Conservation (phyloP, 2,113 vertebrate genomes). For the Hemicordylus capensis region DNA sequence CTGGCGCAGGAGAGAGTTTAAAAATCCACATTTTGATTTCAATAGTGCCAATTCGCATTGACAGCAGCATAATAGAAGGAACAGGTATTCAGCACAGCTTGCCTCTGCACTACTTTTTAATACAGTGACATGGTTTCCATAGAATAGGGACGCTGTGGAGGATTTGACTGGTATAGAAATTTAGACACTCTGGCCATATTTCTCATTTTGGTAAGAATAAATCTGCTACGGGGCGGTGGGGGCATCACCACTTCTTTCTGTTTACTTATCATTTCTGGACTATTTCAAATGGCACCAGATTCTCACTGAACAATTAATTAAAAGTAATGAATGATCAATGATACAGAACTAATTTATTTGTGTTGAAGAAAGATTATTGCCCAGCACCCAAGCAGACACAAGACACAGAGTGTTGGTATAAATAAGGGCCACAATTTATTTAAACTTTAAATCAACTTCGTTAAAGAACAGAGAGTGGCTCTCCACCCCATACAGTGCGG, state of each 20-base stretch:
- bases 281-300: neutral
- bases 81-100: neutral
- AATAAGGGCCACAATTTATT: no score
- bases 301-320: slow-evolving; percentile 13
- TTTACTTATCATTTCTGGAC: neutral
- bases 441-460: no score
- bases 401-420: no score
- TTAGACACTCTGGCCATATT: neutral
- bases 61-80: neutral
- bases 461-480: no score
- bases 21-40: neutral
- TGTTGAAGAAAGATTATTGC: no score
- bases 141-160: neutral
- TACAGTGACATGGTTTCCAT: neutral
- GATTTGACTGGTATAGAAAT: neutral
- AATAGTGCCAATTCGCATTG: neutral
- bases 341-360: slow-evolving; percentile 37
- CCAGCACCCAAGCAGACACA: no score
- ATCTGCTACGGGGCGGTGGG: neutral
- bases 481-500: no score
- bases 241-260: neutral
- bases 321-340: neutral
- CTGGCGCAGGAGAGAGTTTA: no score
- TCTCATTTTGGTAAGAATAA: neutral
- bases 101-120: neutral